Base-by-base conservation (phyloP, 2,113 vertebrate species). In the Cephalopholis sonnerati region DNA sequence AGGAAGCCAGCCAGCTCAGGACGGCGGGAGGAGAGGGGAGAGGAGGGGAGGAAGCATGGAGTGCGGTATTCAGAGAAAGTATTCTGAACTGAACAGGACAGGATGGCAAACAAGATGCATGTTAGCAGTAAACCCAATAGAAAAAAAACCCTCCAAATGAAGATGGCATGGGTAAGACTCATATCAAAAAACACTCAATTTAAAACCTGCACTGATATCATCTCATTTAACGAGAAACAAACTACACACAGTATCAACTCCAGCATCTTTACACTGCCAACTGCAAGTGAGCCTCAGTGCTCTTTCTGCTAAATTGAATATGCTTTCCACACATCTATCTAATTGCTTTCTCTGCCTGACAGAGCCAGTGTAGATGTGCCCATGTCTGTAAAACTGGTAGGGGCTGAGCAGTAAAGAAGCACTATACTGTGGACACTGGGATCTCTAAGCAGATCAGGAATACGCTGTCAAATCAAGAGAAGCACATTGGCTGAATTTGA, bases 1-100 rank as follows among this genome's bases (percentile, higher is more conserved):
- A 91, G 92, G 91, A 94, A 93, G 92, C 50, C 71, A 76, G 87
- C 77, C 79, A 84, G 89, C 88, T 89, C 22, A 62, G 85, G 87
- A 81, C 82, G 82, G 67, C 5, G 64, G 80, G 54, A 69, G 74
- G 62, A 29, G 61, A 2, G 48, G 62, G 44, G 41, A 4, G 57
- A 7, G 18, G 25, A 46, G 72, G 20, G 46, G 48, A 46, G 59
- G 62, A 44, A 58, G 9, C 50, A 5, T n/a, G 67, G 81, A 87
- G 85, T 74, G 76, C 53, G 80, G 71, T 44, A 50, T 55, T 77
- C 15, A 78, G 51, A 86, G 69, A 68, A 59, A 73, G 71, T 46
- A 61, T 50, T 81, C 46, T 7, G 48, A n/a, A n/a, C n/a, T n/a
- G n/a, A n/a, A 77, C 32, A 36, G 32, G 32, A 53, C 25, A 71